Base-by-base conservation (phyloP, 2,888 invertebrate genomes). In the Resseliella maxima region DNA sequence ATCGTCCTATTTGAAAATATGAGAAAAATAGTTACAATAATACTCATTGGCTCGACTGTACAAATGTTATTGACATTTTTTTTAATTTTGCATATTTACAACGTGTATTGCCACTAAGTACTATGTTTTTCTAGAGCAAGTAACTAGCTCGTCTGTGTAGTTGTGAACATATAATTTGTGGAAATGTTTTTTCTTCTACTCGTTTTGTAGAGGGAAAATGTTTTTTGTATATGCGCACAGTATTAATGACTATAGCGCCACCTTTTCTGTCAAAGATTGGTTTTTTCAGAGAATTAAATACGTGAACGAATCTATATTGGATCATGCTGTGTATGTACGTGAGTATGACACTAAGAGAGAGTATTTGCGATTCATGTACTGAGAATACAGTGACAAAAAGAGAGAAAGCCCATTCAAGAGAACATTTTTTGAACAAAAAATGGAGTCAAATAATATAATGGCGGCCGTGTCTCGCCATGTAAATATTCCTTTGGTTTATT, bases 391-490 rank as follows among this genome's bases (percentile, higher is more conserved):
- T 83, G 38, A 83, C 83, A 83, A 10, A 38, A 83, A 36, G 83
- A 83, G 38, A 83, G 83, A 83, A 38, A 83, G 83, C 38, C 36
- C 35, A 36, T 36, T 81, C 21, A 83, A 83, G 38, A 24, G n/a
- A n/a, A 38, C n/a, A 5, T 35, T 72, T 38, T 83, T 83, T 38
- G 83, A 46, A 85, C 46, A 85, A 89, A 89, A 89, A 89, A 89
- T 89, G 89, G 89, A 89, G 89, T 89, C 88, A 89, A 89, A 89
- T 89, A 89, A 83, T 83, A 89, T 89, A 89, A 90, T 90, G 90
- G 90, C 90, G 89, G 89, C 89, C 89, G 89, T 88, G 88, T 89
- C 88, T 88, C 89, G 89, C 90, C 89, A 89, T 89, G 89, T 90
- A 90, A 90, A 90, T 90, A 90, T 89, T 89, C 89, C 89, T 89